Conservation (phyloP, 2,888 invertebrate genomes). For the Trissolcus brochymenae region DNA sequence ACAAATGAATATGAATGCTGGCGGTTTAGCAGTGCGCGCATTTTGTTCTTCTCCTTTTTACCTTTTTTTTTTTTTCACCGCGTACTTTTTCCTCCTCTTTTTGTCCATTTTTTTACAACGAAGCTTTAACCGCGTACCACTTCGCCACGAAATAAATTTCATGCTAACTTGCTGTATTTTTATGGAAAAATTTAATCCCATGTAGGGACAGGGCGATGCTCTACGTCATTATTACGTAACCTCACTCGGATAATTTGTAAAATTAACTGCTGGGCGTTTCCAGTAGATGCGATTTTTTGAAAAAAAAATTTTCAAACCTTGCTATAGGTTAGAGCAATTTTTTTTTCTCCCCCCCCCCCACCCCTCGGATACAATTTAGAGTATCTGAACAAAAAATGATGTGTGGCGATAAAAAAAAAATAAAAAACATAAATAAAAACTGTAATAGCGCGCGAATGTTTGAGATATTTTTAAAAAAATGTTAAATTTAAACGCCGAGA, state of each 20-base stretch:
- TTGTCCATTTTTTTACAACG: constrained; percentile 20
- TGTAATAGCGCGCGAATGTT: too few relatives aligned
- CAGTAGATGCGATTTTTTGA: too few relatives aligned
- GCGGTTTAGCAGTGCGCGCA: constrained; percentile 44
- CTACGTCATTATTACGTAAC: constrained; percentile 39
- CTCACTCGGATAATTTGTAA: constrained; percentile 19
- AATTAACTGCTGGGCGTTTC: constrained; percentile 13
- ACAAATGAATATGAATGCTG: constrained; percentile 56
- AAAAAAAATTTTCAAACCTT: too few relatives aligned
- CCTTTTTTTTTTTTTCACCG: constrained; percentile 1
- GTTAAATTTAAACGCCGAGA: too few relatives aligned
- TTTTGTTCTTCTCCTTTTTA: constrained; percentile 12
- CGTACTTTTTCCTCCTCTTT: constrained; percentile 5
- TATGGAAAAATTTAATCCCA: constrained; percentile 37
- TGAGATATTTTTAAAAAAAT: too few relatives aligned
- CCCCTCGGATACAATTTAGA: too few relatives aligned
- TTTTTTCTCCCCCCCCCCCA: too few relatives aligned
- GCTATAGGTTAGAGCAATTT: too few relatives aligned
- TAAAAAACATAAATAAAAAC: too few relatives aligned
- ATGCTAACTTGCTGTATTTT: constrained; percentile 39
- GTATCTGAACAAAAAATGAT: too few relatives aligned
- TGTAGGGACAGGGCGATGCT: constrained; percentile 19
- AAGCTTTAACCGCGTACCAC: constrained; percentile 46
- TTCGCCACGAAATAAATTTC: constrained; percentile 46
- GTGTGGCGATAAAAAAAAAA: too few relatives aligned